Conservation (phyloP, 2,113 vertebrate genomes). For the Micromys minutus region DNA sequence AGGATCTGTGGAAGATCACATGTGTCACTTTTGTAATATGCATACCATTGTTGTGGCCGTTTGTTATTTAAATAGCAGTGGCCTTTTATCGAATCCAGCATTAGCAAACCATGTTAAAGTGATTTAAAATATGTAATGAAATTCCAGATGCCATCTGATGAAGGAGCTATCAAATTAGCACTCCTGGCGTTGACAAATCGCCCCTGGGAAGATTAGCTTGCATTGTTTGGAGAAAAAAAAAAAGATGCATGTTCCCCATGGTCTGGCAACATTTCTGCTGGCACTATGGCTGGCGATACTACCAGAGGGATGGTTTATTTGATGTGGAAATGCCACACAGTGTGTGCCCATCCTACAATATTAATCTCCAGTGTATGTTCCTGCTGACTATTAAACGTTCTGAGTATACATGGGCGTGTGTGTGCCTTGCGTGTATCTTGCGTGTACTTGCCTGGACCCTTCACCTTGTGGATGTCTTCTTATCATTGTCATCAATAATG, state of each 20-base stretch:
- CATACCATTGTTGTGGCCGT: not conserved
- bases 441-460: not conserved
- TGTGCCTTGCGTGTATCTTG: too few relatives aligned
- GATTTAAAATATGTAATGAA: slow-evolving; percentile 57
- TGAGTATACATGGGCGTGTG: not conserved
- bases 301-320: not conserved
- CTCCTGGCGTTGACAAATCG: not conserved
- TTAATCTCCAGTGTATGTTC: not conserved
- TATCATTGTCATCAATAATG: not conserved
- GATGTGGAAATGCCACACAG: not conserved
- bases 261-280: not conserved
- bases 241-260: not conserved
- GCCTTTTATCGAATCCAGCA: slow-evolving; percentile 44
- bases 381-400: not conserved
- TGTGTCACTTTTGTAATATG: not conserved
- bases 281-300: accelerated
- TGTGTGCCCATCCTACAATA: not conserved
- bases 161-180: not conserved
- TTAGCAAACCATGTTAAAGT: slow-evolving; percentile 60
- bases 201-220: not conserved
- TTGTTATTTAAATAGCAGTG: slow-evolving; percentile 61
- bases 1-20: not conserved
- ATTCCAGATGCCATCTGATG: slow-evolving; percentile 53
- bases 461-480: not conserved
- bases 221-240: not conserved